Evolutionary conservation across 2,113 vertebrate species (phyloP).

Genomic region (Austrofundulus limnaeus): DNA sequence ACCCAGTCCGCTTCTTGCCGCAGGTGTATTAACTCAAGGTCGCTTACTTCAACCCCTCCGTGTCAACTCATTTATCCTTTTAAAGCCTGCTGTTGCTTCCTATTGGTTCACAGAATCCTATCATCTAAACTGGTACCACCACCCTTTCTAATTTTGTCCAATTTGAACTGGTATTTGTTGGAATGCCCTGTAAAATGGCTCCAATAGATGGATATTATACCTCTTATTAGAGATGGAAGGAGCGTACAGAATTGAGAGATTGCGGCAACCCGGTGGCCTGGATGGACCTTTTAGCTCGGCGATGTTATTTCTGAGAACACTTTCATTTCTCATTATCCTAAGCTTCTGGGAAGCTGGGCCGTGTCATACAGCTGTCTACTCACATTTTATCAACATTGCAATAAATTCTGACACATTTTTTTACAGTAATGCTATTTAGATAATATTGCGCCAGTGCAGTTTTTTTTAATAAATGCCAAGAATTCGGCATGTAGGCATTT

Average conservation of each 20-base stretch:
- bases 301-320: constrained; percentile 48
- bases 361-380: constrained; percentile 12
- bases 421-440: not conserved
- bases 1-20: not conserved
- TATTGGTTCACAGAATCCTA: constrained; percentile 60
- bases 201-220: constrained; percentile 64
- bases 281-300: constrained; percentile 32
- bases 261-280: constrained; percentile 27
- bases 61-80: constrained; percentile 68
- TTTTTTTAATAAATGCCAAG: not conserved
- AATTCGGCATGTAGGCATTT: not conserved
- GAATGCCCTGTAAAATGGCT: constrained; percentile 58
- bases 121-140: constrained; percentile 47
- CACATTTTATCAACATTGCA: not conserved
- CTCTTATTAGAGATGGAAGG: constrained; percentile 51
- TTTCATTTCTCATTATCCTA: constrained; percentile 40
- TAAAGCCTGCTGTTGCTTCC: constrained; percentile 57
- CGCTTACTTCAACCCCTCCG: constrained; percentile 37
- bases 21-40: constrained; percentile 71
- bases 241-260: constrained; percentile 47
- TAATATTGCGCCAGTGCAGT: not conserved
- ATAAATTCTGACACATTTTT: not conserved
- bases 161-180: constrained; percentile 67
- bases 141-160: constrained; percentile 68
- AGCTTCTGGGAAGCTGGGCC: constrained; percentile 11